Evolutionary conservation across 2,888 invertebrate genomes (phyloP), one percentile per base, ranked within the genome.

Genomic region (Petrolisthes manimaculis): DNA sequence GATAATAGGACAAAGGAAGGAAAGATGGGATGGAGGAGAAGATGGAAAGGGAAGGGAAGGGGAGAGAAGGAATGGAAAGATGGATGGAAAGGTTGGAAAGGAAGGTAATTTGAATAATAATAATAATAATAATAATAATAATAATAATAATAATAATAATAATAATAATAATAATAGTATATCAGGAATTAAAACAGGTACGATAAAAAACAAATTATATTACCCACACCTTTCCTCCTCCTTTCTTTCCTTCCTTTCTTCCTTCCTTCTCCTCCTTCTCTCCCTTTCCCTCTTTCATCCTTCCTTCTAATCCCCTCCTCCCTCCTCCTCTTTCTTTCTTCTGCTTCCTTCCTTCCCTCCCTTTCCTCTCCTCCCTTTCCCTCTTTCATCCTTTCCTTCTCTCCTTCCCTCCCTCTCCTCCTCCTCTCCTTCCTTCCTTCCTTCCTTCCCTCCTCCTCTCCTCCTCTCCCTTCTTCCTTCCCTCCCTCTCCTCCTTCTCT

Each of bases 1-100:
- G 18, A 12, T 3, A 18, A 1, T 14, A 21, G 51, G 21, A 4
- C 4, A 18, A 5, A 55, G 56, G 56, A 18, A 61, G 55, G 5
- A n/a, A 37, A 6, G n/a, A 8, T 4, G 61, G 51, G 77, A 51
- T 77, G 51, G 54, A 54, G 5, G 54, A 14, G 51, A 4, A 54
- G 78, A 51, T 55, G 67, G 67, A 24, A 14, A 74, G 18, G n/a
- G 5, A 1, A 9, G 14, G 67, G 82, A 82, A 24, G 9, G 69
- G 67, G 82, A 82, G 51, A 8, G 21, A 83, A 14, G 51, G 53
- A 24, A 21, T 71, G 83, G 71, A 83, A 71, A 83, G 71, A 71
- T 54, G 75, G 83, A 83, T 54, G 55, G 75, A 83, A 75, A 75
- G 75, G 53, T 18, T n/a, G 51, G 53, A 69, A 71, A 51, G 69